Conservation (phyloP, 2,888 invertebrate species). For the Heterodera filipjevi region DNA sequence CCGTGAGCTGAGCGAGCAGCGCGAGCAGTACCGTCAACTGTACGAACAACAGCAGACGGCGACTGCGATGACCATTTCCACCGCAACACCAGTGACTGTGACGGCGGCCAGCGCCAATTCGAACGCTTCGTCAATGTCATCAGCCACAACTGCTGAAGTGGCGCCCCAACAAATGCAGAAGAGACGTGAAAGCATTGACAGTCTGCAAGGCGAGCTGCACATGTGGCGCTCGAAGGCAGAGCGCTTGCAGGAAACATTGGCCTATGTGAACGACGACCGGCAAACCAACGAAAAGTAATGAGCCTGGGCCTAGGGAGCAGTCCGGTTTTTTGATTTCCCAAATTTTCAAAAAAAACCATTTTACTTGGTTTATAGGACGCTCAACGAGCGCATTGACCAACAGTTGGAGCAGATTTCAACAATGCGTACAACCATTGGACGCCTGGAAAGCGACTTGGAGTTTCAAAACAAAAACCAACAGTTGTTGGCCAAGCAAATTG, state of each 20-base stretch:
- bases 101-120: not conserved
- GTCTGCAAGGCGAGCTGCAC: constrained; percentile 15
- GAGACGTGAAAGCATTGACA: not conserved
- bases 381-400: constrained; percentile 38
- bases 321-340: no score
- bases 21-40: constrained; percentile 41
- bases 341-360: not conserved
- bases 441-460: constrained; percentile 47
- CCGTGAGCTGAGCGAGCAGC: constrained; percentile 43
- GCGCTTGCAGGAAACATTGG: constrained; percentile 17
- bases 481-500: constrained; percentile 36
- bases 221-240: constrained; percentile 25
- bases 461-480: constrained; percentile 49
- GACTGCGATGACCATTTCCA: not conserved
- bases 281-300: constrained; percentile 18
- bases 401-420: constrained; percentile 39
- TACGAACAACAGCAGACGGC: constrained; percentile 32
- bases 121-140: constrained; percentile 14
- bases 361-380: constrained; percentile 27
- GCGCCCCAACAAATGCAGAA: not conserved
- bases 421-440: constrained; percentile 43
- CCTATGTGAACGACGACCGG: constrained; percentile 23
- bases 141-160: not conserved
- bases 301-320: no score
- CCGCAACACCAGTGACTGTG: not conserved